Evolutionary conservation across 2,113 vertebrate genomes (phyloP), one percentile per base, ranked within the genome.

Genomic region (Mus spicilegus): DNA sequence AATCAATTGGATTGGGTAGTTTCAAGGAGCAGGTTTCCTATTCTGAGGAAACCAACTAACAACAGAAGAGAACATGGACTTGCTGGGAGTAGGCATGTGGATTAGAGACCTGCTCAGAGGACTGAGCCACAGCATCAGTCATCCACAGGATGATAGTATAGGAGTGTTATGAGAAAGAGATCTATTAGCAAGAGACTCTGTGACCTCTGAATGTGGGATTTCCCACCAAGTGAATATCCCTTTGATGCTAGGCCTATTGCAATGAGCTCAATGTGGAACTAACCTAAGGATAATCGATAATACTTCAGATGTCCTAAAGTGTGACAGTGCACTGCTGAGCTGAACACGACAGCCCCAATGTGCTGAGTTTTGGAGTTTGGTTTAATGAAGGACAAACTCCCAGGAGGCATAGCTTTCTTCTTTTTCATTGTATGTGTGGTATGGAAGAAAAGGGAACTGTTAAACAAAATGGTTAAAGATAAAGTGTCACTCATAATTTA

Each of bases 201-300:
- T 33, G 33, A 26, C 92, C 94, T 91, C 92, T 95, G 76, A 92
- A 56, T 36, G 17, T 84, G 30, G 63, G 9, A 75, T 92, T 97
- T 94, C 92, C 80, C 92, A 85, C 70, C 87, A 85, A 95, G 80
- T 87, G 86, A 92, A 42, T 70, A 19, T 86, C 87, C 86, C 92
- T 96, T 96, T 91, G 80, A 81, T 73, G 72, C 36, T 49, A 33
- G 42, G 51, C 70, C 39, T 42, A 36, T 72, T 75, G 61, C 75
- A 30, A 28, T 0, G 42, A 42, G 36, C 88, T 96, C 76, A 7
- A 39, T 63, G 24, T 87, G 89, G 46, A 72, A n/a, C 75, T 92
- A 85, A 93, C 63, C 92, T 39, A 0, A 63, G 72, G 65, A 86
- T 81, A 33, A 86, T 63, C 13, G 20, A 75, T 63, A 73, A n/a